Base-by-base conservation (phyloP, 2,888 invertebrate species). In the Luffia ferchaultella region DNA sequence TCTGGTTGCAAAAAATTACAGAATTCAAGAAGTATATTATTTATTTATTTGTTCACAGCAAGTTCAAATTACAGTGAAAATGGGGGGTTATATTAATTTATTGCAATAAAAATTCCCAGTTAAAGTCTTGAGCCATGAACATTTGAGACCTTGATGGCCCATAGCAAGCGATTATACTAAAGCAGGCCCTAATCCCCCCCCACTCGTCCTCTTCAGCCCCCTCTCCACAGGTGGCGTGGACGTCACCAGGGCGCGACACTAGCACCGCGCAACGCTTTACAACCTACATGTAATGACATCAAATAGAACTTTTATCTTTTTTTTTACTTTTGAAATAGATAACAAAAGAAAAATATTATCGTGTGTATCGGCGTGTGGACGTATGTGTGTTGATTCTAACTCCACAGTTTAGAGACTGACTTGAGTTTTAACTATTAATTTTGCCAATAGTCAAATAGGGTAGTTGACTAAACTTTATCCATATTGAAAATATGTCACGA, bases 231-330 rank as follows among this genome's bases (percentile, higher is more conserved):
- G 69, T 67, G 70, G 68, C 62, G 70, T 63, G 62, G 53, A 60
- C 63, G 65, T 58, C 12, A 7, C 30, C 5, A 3, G 12, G 30
- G 30, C 30, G 30, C 30, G 30, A 30, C 30, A 30, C 30, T 30
- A 30, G 67, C 65, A 65, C 55, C 63, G 60, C 58, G 65, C n/a
- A 16, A 67, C 61, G 67, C 69, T 59, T 67, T 69, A 61, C 71
- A 65, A 65, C 59, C 67, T 64, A 66, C 78, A 80, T 80, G 80
- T 80, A 80, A 80, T 75, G 72, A 75, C 65, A 74, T 68, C 69
- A 71, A 48, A 76, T 73, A 79, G 75, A 78, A 72, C 71, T 68
- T 67, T 70, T 66, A 67, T 68, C 76, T 73, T 74, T 73, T 73
- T 70, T 64, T 64, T 65, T 69, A 16, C 71, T 76, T 80, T 80